Conservation (phyloP, 2,888 invertebrate genomes). For the Watsonalla cultraria region DNA sequence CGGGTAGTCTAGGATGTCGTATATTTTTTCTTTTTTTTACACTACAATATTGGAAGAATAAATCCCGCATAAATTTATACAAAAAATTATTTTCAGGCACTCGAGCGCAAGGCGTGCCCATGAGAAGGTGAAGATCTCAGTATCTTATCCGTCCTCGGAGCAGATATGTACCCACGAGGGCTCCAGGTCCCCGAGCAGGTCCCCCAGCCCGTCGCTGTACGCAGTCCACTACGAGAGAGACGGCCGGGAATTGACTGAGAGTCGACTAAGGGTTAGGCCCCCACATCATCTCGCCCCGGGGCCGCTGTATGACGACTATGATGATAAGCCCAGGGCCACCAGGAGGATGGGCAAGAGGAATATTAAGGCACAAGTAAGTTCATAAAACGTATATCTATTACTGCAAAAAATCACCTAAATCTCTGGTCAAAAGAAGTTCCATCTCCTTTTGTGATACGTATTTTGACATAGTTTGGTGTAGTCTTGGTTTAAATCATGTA, state of each 20-base stretch:
- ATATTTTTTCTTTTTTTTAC: no score
- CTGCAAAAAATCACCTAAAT: no score
- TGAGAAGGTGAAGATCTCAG: slow-evolving; percentile 91
- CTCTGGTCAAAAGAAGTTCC: no score
- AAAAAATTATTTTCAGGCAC: no score
- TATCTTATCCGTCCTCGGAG: slow-evolving; percentile 90
- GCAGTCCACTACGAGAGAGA: slow-evolving; percentile 84
- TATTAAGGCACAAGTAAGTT: slow-evolving; percentile 89
- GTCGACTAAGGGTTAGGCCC: slow-evolving; percentile 78
- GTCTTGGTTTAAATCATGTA: no score
- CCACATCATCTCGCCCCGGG: slow-evolving; percentile 67
- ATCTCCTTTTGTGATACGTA: no score
- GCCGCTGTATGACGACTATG: slow-evolving; percentile 66
- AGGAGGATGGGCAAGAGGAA: slow-evolving; percentile 92
- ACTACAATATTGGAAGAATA: no score
- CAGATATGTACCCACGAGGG: slow-evolving; percentile 76
- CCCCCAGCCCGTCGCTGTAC: slow-evolving; percentile 74
- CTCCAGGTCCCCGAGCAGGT: slow-evolving; percentile 59
- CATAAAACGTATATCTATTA: no score
- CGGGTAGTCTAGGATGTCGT: no score
- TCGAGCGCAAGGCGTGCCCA: slow-evolving; percentile 81
- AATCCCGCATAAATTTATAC: no score
- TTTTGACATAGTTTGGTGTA: no score
- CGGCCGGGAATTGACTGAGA: slow-evolving; percentile 81
- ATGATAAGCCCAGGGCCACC: slow-evolving; percentile 72